Percentiles rank a stretch among this genome's conserved stretches.
phyloP scores from a whole-genome alignment of 2,113 vertebrate species.

The Spilogale gracilis region DNA sequence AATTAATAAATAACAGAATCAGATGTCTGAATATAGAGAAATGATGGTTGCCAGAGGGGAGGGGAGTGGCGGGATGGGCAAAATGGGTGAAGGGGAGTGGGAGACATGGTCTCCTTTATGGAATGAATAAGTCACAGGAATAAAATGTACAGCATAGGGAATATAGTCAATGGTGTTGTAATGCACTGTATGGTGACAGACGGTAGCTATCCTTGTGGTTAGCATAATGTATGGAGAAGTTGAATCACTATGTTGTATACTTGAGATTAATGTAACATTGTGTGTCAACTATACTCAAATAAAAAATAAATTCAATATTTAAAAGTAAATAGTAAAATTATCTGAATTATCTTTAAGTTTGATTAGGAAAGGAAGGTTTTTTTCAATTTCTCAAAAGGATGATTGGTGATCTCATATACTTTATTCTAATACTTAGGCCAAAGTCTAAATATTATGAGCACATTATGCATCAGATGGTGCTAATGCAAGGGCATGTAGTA shows the following conservation, averaged over 20 bases:
- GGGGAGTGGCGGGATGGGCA: neutral
- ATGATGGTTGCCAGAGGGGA: neutral
- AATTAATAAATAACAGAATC: neutral
- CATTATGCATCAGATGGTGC: neutral
- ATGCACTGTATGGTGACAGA: neutral
- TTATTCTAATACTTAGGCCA: neutral
- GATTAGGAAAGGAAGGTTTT: neutral
- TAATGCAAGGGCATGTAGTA: neutral
- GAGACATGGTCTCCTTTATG: neutral
- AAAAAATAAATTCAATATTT: neutral
- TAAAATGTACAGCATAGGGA: neutral
- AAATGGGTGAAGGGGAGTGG: neutral
- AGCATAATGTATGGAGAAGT: neutral
- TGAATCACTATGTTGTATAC: neutral
- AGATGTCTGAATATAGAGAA: neutral
- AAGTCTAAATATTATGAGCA: neutral
- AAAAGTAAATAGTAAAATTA: neutral
- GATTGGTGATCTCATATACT: neutral
- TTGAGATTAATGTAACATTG: neutral
- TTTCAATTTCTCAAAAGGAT: neutral
- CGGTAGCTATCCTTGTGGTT: neutral
- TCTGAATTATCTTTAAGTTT: neutral
- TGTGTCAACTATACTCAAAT: neutral
- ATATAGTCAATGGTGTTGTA: neutral
- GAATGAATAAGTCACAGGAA: neutral